phyloP scores from a whole-genome alignment of 2,888 invertebrate species.

The Euphydryas editha region DNA sequence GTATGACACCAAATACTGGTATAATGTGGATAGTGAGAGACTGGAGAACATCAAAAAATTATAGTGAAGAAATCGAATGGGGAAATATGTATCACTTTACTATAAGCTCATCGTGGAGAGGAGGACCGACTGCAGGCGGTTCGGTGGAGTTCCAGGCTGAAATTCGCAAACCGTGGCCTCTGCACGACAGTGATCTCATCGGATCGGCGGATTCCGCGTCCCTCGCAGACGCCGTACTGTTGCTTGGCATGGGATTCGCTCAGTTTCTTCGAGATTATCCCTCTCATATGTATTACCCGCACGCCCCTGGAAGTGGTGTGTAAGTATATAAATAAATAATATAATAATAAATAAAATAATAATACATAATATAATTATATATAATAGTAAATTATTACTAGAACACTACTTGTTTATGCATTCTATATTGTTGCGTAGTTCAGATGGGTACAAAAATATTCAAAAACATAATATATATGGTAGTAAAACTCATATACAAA shows the following conservation, averaged over 20 bases:
- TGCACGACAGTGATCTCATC: background rate
- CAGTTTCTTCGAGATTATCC: conserved; percentile 17
- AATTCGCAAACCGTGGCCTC: background rate
- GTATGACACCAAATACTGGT: conserved; percentile 72
- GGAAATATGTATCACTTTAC: conserved; percentile 41
- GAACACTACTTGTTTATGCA: no score
- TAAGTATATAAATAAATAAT: no score
- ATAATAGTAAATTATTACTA: no score
- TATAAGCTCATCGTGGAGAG: conserved; percentile 46
- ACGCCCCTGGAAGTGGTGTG: background rate
- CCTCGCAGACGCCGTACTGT: conserved; percentile 32
- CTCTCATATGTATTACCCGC: conserved; percentile 19
- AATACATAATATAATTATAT: no score
- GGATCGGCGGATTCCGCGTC: conserved; percentile 11
- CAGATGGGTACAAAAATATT: no score
- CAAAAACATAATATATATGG: no score
- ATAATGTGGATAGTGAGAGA: conserved; percentile 61
- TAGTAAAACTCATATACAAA: no score
- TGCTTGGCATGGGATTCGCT: conserved; percentile 28
- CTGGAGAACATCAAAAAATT: conserved; percentile 43
- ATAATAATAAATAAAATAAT: no score
- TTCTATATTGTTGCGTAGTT: no score
- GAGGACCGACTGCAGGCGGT: conserved; percentile 22
- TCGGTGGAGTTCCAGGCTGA: background rate
- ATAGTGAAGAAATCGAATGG: conserved; percentile 3